A percentile compares a stretch with the other conserved stretches of the same genome.
Conservation (phyloP, 2,113 vertebrate genomes). For the Rhipidura dahli region DNA sequence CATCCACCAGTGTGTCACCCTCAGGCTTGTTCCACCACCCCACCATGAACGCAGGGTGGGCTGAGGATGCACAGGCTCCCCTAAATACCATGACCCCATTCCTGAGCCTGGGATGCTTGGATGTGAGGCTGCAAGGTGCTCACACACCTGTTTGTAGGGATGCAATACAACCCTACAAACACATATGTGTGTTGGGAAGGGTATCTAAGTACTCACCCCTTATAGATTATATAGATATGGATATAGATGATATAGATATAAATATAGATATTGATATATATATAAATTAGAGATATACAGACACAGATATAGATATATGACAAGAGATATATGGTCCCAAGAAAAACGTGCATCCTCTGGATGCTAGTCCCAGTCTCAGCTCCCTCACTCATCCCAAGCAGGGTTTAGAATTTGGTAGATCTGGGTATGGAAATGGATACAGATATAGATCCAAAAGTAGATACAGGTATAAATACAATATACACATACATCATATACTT, state of each 20-base stretch:
- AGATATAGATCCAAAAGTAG: not conserved
- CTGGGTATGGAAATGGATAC: not conserved
- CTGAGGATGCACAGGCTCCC: not conserved
- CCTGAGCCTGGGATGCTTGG: not conserved
- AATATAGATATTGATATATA: not conserved
- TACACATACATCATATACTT: not conserved
- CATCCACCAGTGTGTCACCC: not conserved
- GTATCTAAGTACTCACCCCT: not conserved
- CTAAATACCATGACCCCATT: rapidly evolving
- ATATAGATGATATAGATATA: not conserved
- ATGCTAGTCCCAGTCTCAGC: not conserved
- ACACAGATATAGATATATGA: not conserved
- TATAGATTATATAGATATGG: not conserved
- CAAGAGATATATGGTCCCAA: not conserved
- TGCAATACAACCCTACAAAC: not conserved
- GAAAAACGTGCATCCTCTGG: not conserved
- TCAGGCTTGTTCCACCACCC: not conserved
- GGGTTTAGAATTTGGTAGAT: not conserved
- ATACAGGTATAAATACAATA: not conserved
- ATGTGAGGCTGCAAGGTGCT: not conserved
- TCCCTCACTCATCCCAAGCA: not conserved
- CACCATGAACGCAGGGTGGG: rapidly evolving
- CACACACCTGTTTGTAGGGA: rapidly evolving
- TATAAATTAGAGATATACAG: not conserved
- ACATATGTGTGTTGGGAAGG: too few relatives aligned